Evolutionary conservation across 2,888 invertebrate species (phyloP), one percentile per base, ranked within the genome.

Genomic region (Drepanosiphum platanoidis): DNA sequence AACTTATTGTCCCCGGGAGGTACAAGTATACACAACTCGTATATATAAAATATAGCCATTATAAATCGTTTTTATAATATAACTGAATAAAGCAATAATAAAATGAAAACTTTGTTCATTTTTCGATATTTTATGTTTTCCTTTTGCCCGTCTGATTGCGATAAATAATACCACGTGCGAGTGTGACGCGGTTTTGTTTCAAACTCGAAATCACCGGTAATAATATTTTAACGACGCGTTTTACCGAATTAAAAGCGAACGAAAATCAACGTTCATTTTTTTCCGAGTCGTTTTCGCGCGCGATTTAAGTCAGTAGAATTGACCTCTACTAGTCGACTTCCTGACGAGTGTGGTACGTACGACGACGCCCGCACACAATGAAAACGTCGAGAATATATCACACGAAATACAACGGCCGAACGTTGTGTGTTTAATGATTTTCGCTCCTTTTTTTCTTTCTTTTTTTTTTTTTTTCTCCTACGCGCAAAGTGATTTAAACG

Each of bases 51-150:
- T 81, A 81, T 81, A 30, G 9, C 71, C 39, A 81, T 71, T 81
- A 81, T 81, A 81, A 81, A 81, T 81, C 71, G 81, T 71, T 71
- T 81, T 81, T 61, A 58, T 39, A 61, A 81, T 81, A 71, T 71
- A 78, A 42, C 22, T 66, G 70, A 70, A 80, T 70, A 80, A 34
- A 70, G 52, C 52, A 80, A 70, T 52, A 80, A 70, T 39, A 39
- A 36, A 30, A 70, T 71, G 30, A 71, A 70, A 81, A 71, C 80
- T 81, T 81, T 81, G 39, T 71, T 64, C 75, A 34, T 58, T 36
- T 70, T 70, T 58, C 58, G 61, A 81, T 81, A 71, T 81, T 39
- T 81, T 39, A 58, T 71, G 58, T 71, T 81, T 71, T 58, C 15
- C 27, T 71, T 71, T 13, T 7, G n/a, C n/a, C n/a, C 11, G 34